Percentiles rank a stretch among this genome's conserved stretches.
phyloP scores from a whole-genome alignment of 2,888 invertebrate species.

The Deilephila elpenor region DNA sequence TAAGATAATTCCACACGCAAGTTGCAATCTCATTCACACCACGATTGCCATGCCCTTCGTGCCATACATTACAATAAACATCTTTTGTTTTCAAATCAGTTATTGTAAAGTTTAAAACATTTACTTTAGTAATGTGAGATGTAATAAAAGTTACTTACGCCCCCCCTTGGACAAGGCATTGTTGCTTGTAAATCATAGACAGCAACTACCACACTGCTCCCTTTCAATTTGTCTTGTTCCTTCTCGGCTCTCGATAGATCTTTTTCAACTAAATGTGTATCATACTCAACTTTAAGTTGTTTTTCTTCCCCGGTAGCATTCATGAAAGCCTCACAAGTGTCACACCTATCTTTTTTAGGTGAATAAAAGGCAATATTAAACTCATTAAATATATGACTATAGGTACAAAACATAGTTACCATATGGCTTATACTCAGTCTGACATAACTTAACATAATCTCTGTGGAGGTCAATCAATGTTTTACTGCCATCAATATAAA shows the following conservation, averaged over 20 bases:
- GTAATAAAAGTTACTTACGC: constrained; percentile 29
- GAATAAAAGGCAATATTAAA: too few relatives aligned
- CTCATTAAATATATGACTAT: constrained; percentile 28
- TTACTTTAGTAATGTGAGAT: constrained; percentile 34
- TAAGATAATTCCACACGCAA: constrained; percentile 5
- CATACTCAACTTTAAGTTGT: too few relatives aligned
- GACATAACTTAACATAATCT: constrained; percentile 28
- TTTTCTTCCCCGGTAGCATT: too few relatives aligned
- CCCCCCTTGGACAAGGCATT: constrained; percentile 32
- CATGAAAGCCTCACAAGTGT: too few relatives aligned
- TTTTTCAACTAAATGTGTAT: too few relatives aligned
- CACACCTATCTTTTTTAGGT: background rate
- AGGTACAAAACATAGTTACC: constrained; percentile 33
- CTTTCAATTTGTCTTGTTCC: constrained; percentile 35
- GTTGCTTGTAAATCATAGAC: constrained; percentile 37
- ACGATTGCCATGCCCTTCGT: too few relatives aligned
- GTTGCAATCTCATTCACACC: too few relatives aligned
- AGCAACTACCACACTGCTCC: constrained; percentile 30
- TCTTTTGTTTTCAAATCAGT: too few relatives aligned
- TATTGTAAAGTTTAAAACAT: constrained; percentile 19
- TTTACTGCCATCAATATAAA: constrained; percentile 34
- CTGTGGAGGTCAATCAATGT: constrained; percentile 30
- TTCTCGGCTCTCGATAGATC: constrained; percentile 31
- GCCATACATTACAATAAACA: too few relatives aligned
- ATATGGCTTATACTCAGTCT: constrained; percentile 31